Percentiles rank a stretch among this genome's conserved stretches.
Conservation (phyloP, 2,113 vertebrate species). For the Stigmatopora argus region DNA sequence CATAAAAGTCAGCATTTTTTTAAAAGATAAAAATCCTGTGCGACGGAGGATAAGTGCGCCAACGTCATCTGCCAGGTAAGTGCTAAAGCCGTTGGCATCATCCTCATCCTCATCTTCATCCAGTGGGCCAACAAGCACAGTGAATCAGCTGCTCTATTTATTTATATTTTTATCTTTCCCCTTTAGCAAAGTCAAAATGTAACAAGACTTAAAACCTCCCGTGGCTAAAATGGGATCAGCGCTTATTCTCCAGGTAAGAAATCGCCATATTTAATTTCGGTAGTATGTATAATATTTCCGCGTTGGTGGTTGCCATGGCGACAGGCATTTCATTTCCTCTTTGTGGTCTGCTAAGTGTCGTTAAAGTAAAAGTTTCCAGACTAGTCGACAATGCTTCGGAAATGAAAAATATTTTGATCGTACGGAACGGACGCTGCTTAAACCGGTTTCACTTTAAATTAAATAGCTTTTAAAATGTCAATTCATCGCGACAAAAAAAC, state of each 20-base stretch:
- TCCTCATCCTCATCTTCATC: neutral
- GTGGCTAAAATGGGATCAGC: slow-evolving; percentile 15
- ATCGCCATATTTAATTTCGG: neutral
- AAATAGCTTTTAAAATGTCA: neutral
- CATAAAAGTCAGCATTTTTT: too few relatives aligned
- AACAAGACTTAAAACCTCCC: slow-evolving; percentile 13
- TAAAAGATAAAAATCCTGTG: neutral
- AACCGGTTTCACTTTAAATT: neutral
- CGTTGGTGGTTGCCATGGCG: slow-evolving; percentile 61
- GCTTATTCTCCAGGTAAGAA: slow-evolving; percentile 44
- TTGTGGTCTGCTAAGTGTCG: neutral
- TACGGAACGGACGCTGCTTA: neutral
- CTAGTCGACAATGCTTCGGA: neutral
- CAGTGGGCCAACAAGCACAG: neutral
- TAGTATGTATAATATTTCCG: neutral
- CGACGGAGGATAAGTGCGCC: slow-evolving; percentile 14
- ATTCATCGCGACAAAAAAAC: neutral
- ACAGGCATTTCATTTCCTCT: slow-evolving; percentile 32
- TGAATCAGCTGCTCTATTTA: slow-evolving; percentile 33
- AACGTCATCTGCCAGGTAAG: slow-evolving; percentile 60
- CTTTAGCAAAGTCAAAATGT: slow-evolving; percentile 12
- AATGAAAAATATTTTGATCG: neutral
- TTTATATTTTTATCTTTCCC: slow-evolving; percentile 10
- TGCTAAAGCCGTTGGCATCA: neutral
- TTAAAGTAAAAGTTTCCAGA: neutral